Base-by-base conservation (phyloP, 1,140 invertebrate species). In the Papilio glaucus region DNA sequence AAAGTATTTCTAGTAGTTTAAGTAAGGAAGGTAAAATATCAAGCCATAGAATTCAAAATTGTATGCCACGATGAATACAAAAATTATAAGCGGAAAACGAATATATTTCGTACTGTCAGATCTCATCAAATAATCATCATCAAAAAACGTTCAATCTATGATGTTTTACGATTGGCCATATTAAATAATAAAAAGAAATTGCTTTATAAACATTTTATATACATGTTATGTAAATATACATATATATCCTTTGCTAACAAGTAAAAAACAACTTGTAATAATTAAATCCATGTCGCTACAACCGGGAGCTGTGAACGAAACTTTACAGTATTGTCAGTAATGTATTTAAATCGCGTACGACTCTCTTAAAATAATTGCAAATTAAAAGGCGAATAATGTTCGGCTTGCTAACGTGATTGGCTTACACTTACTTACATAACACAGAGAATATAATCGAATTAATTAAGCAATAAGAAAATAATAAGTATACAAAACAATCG, bases 391-490 rank as follows among this genome's bases (percentile, higher is more conserved):
- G 49, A 57, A 57, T 21, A 13, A 21, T 24, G 21, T 57, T 24
- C 49, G 8, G 49, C 24, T 57, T 57, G 49, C 21, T 5, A 57
- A 26, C 21, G 49, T 57, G 49, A 57, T 57, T 57, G 49, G 24
- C 49, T 24, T 12, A 57, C 1, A 18, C 49, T 57, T 18, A 24
- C 49, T 24, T 12, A 57, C 1, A 18, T 21, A 57, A 57, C 26
- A 49, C 61, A 71, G 41, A 29, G 18, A 41, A 67, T 63, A n/a
- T 61, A 71, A 61, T 74, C 60, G 53, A 57, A 57, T 57, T 57
- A 24, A 57, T 26, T 57, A 57, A 12, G 18, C 18, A 57, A 57
- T 57, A 24, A 12, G 24, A 57, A 57, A 9, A 57, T 49, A 49
- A 49, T 24, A 24, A 57, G 21, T 57, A 57, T 10, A 24, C 10